A percentile compares a stretch with the other conserved stretches of the same genome.
Conservation (phyloP, 1,140 invertebrate species). For the Frieseomelitta varia region DNA sequence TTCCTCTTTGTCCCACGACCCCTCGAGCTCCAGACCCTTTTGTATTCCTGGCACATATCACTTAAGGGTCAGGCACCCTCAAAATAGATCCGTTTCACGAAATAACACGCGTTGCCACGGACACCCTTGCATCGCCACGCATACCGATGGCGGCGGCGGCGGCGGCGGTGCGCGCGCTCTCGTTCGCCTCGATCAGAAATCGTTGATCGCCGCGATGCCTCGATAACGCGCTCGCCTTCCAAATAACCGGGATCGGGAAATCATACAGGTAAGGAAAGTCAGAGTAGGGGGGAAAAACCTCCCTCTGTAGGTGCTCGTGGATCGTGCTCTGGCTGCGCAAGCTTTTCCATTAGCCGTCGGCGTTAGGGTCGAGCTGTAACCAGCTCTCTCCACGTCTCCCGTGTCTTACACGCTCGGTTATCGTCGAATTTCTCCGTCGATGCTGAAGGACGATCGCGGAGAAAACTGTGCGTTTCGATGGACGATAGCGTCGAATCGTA, state of each 20-base stretch:
- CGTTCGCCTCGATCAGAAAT: constrained; percentile 53
- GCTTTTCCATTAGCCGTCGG: constrained; percentile 31
- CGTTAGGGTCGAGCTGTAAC: neutral
- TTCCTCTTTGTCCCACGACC: constrained; percentile 6
- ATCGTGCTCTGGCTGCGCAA: neutral
- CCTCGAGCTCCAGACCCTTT: constrained; percentile 64
- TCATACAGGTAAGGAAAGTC: constrained; percentile 14
- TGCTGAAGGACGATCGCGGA: neutral
- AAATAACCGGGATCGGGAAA: constrained; percentile 23
- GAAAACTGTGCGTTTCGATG: neutral
- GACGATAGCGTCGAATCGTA: neutral
- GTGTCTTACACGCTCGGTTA: neutral
- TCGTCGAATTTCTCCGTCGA: neutral
- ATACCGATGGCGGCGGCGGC: constrained; percentile 78
- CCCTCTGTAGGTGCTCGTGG: neutral
- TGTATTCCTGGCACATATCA: constrained; percentile 79
- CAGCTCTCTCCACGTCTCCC: neutral
- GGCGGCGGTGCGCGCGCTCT: constrained; percentile 15
- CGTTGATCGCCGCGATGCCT: constrained; percentile 32
- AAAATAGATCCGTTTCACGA: constrained; percentile 80
- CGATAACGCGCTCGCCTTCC: constrained; percentile 14
- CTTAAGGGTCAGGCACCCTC: constrained; percentile 79
- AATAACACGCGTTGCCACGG: constrained; percentile 77
- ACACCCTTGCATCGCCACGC: constrained; percentile 72
- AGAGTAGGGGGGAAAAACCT: neutral